Evolutionary conservation across 1,140 invertebrate genomes (phyloP), one percentile per base, ranked within the genome.

Genomic region (Drosophila malerkotliana): DNA sequence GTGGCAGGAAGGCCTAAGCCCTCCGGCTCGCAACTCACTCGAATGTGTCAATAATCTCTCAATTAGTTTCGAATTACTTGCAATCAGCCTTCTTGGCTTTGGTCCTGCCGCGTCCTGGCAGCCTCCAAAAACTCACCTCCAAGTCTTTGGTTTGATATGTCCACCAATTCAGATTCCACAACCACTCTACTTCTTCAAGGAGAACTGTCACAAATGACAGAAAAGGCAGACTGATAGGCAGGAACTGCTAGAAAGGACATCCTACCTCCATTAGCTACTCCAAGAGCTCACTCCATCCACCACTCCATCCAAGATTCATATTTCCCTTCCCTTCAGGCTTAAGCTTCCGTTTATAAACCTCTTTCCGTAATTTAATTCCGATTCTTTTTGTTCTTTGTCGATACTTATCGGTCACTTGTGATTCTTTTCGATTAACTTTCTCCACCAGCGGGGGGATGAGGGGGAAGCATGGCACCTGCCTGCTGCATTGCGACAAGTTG

Each of bases 401-500:
- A 37, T 39, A 67, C 49, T n/a, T 37, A 48, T 54, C 49, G 48
- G 34, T n/a, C 21, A 30, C 37, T 68, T 54, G 66, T 48, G 51
- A 49, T 69, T 68, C 51, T 39, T 56, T 69, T 48, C 44, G 66
- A 69, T 69, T 68, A 69, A 55, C 49, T 21, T 21, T 21, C 21
- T 2, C 21, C 21, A 21, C 21, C 21, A 21, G 21, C 21, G 3
- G 21, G 21, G 21, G 2, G 21, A 21, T 3, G 3, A 0, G 3
- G 21, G 21, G 21, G 21, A 3, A 0, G 0, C 21, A 21, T 2
- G 21, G 21, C 21, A n/a, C 34, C 9, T n/a, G 61, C 52, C 64
- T 62, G 73, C 82, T 87, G 82, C 82, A 85, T 67, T 85, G 82
- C 82, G 82, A 85, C 82, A 85, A 87, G 83, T 87, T 75, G 79